Conservation (phyloP, 2,113 vertebrate species). For the Felis catus region F.catus_Fca126_mat1.0 CM031421.1:70173501-70174000, state of each 20-base stretch:
- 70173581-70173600: background rate
- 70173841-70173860: background rate
- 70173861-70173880: background rate
- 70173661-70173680: background rate
- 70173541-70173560: background rate
- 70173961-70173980: background rate
- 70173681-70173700: background rate
- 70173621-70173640: background rate
- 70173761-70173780: background rate
- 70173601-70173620: background rate
- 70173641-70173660: background rate
- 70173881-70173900: background rate
- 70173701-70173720: background rate
- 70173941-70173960: background rate
- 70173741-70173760: background rate
- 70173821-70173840: background rate
- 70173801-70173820: constrained; percentile 27
- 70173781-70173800: background rate
- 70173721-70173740: background rate
- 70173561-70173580: background rate
- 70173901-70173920: background rate
- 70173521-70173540: background rate
- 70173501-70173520: background rate
- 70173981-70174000: background rate
- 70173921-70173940: background rate